phyloP scores from a whole-genome alignment of 2,888 invertebrate species.

The Xestia xanthographa region DNA sequence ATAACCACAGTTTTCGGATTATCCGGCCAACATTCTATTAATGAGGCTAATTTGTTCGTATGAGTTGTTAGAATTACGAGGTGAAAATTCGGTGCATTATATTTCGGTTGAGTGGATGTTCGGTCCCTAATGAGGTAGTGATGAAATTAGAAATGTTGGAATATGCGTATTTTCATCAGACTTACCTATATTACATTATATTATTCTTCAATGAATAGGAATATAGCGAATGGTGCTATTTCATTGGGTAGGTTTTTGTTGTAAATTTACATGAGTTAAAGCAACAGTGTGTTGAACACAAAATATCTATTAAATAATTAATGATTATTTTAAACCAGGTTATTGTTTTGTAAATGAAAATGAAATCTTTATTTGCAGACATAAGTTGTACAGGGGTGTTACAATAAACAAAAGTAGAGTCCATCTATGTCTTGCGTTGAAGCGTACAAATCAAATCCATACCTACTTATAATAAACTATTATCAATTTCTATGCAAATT shows the following conservation, averaged over 20 bases:
- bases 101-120: background rate
- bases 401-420: no score
- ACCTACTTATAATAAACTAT: no score
- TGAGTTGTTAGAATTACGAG: background rate
- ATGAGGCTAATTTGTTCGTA: background rate
- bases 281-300: background rate
- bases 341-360: background rate
- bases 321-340: background rate
- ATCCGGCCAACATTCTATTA: background rate
- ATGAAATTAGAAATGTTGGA: background rate
- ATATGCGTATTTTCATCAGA: no score
- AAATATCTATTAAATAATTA: background rate
- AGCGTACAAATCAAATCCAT: no score
- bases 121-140: conserved; percentile 7
- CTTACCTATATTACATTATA: no score
- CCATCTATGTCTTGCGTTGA: no score
- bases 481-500: no score
- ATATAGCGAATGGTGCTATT: background rate
- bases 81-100: conserved; percentile 4
- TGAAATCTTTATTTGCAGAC: no score
- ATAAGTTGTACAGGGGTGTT: no score
- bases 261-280: background rate
- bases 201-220: background rate
- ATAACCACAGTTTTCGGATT: background rate
- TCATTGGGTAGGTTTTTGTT: background rate